Base-by-base conservation (phyloP, 2,113 vertebrate genomes). In the Cryptotis parvus region DNA sequence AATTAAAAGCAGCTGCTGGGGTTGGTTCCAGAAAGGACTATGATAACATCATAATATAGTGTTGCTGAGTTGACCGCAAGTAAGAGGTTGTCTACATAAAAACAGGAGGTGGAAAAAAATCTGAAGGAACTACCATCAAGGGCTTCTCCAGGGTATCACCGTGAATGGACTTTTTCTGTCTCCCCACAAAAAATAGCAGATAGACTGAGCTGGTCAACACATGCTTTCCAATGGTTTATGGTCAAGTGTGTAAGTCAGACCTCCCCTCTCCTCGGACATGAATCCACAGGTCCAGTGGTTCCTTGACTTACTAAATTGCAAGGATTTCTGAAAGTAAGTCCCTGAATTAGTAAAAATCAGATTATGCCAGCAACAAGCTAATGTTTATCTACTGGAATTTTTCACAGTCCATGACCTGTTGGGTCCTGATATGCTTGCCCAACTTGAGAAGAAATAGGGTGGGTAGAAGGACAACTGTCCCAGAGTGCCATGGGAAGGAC, bases 1-100 rank as follows among this genome's bases (percentile, higher is more conserved):
- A 95, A 97, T 94, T 97, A 87, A 93, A 96, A 97, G 81, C 76
- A 91, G 79, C 95, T 97, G 96, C n/a, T 96, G 95, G 65, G 88
- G 92, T 96, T 95, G 94, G 94, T 91, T 37, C 45, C 95, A 87
- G 84, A 91, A 92, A 89, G 96, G 94, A 97, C 95, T 37, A 78
- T 0, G 27, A 94, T 91, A 89, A 87, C 90, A 95, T 90, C 80
- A 91, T 96, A 96, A 92, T 4, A 61, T 66, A 96, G 80, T 84
- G 93, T 89, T 96, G 84, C 88, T 87, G 87, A 77, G 87, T 83
- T 95, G 91, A 24, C n/a, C 87, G 91, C 66, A 95, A 88, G 89
- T 66, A 88, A 96, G 96, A 96, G 89, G 27, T 77, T 77, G 49
- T 85, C 84, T 89, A 80, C 31, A 91, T 79, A 45, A 87, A 94